Evolutionary conservation across 2,797 vertebrate species (phyloP).

Genomic region (Enteromius argenteus): DNA sequence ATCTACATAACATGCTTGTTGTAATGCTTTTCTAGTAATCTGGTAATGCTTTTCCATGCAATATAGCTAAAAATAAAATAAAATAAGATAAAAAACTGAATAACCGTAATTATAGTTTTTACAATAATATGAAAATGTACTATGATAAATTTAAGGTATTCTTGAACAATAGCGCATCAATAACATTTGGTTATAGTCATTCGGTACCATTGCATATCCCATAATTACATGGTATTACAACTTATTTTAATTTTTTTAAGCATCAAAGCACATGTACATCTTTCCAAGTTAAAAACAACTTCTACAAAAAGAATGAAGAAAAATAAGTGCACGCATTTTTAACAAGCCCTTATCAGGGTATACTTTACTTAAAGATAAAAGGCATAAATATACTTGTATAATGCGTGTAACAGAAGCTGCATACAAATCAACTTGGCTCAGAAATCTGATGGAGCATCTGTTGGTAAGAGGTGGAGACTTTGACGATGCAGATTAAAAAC

Average conservation of each 20-base stretch:
- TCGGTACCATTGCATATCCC: background rate
- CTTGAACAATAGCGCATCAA: background rate
- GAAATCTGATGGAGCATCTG: background rate
- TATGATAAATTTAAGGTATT: background rate
- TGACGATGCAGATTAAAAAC: slow-evolving; percentile 7
- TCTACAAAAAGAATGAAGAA: background rate
- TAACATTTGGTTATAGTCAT: background rate
- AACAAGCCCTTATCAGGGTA: background rate
- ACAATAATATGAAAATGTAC: background rate
- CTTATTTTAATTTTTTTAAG: too few species aligned
- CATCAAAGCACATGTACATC: background rate
- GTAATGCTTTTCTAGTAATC: background rate
- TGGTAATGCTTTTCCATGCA: background rate
- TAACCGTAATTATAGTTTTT: too few species aligned
- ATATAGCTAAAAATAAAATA: background rate
- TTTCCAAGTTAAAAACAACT: background rate
- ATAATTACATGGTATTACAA: background rate
- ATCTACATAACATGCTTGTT: background rate
- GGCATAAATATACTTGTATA: background rate
- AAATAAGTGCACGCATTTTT: background rate
- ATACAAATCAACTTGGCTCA: slow-evolving; percentile 10
- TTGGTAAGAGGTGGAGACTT: background rate
- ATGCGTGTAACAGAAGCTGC: background rate
- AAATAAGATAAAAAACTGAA: background rate
- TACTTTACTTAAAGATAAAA: background rate